A percentile compares a stretch with the other conserved stretches of the same genome.
phyloP scores from a whole-genome alignment of 2,888 invertebrate species.

The Ischnura elegans region DNA sequence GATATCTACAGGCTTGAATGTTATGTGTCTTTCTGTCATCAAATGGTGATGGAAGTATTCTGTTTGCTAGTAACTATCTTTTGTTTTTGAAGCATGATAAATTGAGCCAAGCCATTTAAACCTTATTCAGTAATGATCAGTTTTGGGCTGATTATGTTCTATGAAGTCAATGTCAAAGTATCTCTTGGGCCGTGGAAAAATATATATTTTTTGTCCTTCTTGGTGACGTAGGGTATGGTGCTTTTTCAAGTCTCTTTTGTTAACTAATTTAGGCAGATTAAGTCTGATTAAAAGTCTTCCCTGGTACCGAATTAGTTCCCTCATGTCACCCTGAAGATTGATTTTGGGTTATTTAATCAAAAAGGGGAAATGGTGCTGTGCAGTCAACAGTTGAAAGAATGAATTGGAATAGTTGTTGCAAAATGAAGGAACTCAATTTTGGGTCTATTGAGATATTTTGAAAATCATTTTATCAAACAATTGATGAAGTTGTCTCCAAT shows the following conservation, averaged over 20 bases:
- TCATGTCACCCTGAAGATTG: not conserved
- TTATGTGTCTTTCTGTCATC: not conserved
- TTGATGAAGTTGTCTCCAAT: not conserved
- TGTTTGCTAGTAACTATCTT: not conserved
- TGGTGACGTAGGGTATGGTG: not conserved
- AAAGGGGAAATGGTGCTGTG: not conserved
- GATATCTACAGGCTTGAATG: not conserved
- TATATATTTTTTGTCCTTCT: not conserved
- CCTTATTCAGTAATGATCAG: not conserved
- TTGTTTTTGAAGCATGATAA: not conserved
- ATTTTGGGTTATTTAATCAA: not conserved
- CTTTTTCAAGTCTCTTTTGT: not conserved
- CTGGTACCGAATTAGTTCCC: not conserved
- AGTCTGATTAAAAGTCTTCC: conserved; percentile 26
- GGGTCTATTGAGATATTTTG: not conserved
- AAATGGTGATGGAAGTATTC: not conserved
- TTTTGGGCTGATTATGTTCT: not conserved
- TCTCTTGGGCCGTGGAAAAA: no score
- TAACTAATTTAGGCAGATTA: not conserved
- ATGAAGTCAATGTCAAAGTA: not conserved
- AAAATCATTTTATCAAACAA: not conserved
- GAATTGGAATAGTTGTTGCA: not conserved
- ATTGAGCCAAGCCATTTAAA: not conserved
- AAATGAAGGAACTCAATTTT: not conserved
- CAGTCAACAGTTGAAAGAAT: not conserved